phyloP scores from a whole-genome alignment of 2,113 vertebrate genomes.

The Gila orcuttii region DNA sequence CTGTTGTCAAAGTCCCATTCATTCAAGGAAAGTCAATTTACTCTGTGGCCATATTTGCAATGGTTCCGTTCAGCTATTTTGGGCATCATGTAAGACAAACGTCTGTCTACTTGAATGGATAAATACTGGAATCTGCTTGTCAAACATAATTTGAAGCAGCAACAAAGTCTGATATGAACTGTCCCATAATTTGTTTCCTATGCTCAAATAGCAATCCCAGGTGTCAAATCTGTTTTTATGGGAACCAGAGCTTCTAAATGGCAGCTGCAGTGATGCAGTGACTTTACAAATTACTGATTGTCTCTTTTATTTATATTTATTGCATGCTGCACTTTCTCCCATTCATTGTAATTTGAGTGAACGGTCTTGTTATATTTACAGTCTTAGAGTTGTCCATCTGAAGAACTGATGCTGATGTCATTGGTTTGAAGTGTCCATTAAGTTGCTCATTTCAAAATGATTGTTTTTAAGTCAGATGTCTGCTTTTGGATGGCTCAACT shows the following conservation, averaged over 20 bases:
- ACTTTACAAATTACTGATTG: not conserved
- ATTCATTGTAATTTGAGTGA: not conserved
- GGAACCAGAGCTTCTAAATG: not conserved
- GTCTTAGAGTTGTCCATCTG: not conserved
- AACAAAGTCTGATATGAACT: not conserved
- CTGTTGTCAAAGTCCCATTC: not conserved
- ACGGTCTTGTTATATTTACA: not conserved
- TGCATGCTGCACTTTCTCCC: not conserved
- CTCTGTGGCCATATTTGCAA: not conserved
- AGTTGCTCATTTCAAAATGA: not conserved
- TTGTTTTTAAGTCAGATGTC: not conserved
- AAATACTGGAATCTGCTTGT: not conserved
- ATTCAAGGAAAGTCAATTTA: not conserved
- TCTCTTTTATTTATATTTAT: not conserved
- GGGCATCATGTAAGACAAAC: not conserved
- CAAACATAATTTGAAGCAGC: not conserved
- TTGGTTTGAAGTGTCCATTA: not conserved
- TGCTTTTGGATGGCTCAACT: not conserved
- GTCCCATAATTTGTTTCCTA: not conserved
- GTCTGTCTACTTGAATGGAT: too few species aligned
- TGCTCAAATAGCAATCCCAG: not conserved
- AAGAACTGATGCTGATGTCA: not conserved
- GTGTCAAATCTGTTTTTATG: too few species aligned
- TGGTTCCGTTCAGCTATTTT: not conserved
- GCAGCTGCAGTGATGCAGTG: not conserved